Base-by-base conservation (phyloP, 2,888 invertebrate genomes). In the Zaprionus bogoriensis region DNA sequence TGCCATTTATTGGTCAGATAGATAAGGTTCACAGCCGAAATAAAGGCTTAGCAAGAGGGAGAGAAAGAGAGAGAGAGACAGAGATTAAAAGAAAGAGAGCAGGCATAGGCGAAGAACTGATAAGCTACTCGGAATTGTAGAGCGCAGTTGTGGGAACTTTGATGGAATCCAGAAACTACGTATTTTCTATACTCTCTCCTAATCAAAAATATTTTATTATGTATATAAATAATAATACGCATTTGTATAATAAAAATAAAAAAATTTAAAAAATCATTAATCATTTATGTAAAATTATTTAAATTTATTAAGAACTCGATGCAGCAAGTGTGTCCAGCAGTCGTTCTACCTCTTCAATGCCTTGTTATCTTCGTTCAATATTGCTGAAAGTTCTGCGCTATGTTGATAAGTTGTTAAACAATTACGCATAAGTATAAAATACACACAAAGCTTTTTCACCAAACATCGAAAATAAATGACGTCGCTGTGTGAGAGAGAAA, bases 1-100 rank as follows among this genome's bases (percentile, higher is more conserved):
- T 42, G 9, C 17, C 36, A 7, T 17, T 42, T 55, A 47, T 54
- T 41, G n/a, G 17, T n/a, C 23, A 47, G 32, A 36, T 36, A 60
- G 32, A 30, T 7, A 19, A 41, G 32, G n/a, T 9, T 41, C 9
- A 4, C 32, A 23, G 25, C 22, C 20, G 19, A 45, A 7, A 32
- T 3, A 14, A 32, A 32, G 14, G 14, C 2, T 3, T 14, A 14
- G 2, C 12, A 17, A 4, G 32, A 36, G 38, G 22, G 7, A 39
- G 7, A n/a, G 2, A 9, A n/a, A n/a, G 25, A 30, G 28, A 23
- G 28, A 25, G 9, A 10, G 7, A 30, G 14, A 14, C 6, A 2
- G 5, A 14, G 2, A 7, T 2, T 6, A 12, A 5, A 2, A 30
- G 3, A 6, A 14, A 14, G 14, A 14, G 14, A 14, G 32, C 9